Base-by-base conservation (phyloP, 2,888 invertebrate species). In the Heliconius ismenius region DNA sequence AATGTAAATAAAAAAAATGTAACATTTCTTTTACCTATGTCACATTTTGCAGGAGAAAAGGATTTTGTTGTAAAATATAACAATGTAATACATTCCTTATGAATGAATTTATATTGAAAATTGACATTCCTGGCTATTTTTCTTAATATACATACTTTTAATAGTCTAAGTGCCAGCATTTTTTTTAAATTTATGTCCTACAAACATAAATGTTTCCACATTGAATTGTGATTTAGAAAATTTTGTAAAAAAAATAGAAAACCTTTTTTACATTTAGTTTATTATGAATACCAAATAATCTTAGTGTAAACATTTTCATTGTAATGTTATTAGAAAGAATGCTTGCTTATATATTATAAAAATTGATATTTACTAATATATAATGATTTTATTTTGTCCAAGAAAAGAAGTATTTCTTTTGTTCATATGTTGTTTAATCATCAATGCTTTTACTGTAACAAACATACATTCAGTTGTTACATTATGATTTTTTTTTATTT, bases 261-360 rank as follows among this genome's bases (percentile, higher is more conserved):
- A 2, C 2, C 15, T 15, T 26, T 62, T 26, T 62, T 26, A 15
- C 1, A 62, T 65, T n/a, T 65, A 65, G 39, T 39, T 39, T 65
- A 65, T 65, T 65, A 39, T 39, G n/a, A n/a, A 39, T 67, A 67
- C 67, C 67, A 67, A 67, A 67, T 67, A 43, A 67, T 24, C 7
- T 43, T 39, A 65, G 65, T 15, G 65, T n/a, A 13, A 39, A 65
- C 11, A n/a, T 65, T 62, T 24, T 26, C 15, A 36, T 65, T 65
- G 4, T 67, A 24, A 43, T 67, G 67, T 67, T 24, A 3, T 67
- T 39, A 24, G 13, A 24, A 39, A 67, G 6, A 24, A 24, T 32
- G 10, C 6, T 18, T 49, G 13, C n/a, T 4, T 64, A 36, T n/a
- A 18, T 58, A 10, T 58, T 58, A n/a, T 58, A 58, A 39, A n/a